These are phyloP conservation scores for Oryctes rhinoceros DNA, from an alignment of 1,140 invertebrate genomes.

Conservation along the genomic window DNA sequence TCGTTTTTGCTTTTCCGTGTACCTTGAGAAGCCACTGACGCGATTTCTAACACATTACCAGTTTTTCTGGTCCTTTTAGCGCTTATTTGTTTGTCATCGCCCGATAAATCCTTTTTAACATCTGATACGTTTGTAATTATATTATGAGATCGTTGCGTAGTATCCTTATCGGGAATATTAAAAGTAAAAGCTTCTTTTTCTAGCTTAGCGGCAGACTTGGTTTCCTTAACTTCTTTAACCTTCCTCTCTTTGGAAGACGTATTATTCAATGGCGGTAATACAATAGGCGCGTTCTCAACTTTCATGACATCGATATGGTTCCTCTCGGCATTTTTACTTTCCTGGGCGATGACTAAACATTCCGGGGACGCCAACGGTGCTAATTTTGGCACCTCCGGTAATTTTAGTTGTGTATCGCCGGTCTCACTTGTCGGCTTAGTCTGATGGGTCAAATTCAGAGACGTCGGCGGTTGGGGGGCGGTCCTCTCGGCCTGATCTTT, in stretches of 20 bases:
- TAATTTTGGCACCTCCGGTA: not conserved
- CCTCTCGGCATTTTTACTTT: not conserved
- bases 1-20: not conserved
- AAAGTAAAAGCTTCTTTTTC: not conserved
- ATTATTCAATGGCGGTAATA: constrained; percentile 2
- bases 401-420: not conserved
- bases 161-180: not conserved
- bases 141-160: constrained; percentile 3
- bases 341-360: not conserved
- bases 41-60: not conserved
- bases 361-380: not conserved
- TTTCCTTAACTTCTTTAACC: not conserved
- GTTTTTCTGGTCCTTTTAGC: not conserved
- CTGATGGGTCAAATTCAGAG: not conserved
- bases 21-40: not conserved
- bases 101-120: not conserved
- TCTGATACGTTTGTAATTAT: not conserved
- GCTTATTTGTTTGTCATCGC: not conserved
- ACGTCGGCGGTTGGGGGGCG: constrained; percentile 56
- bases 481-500: constrained; percentile 56
- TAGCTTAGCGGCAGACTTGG: not conserved
- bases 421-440: not conserved
- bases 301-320: not conserved
- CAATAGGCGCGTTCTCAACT: not conserved
- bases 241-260: not conserved